phyloP scores from a whole-genome alignment of 2,113 vertebrate species.

The Ciconia maguari region DNA sequence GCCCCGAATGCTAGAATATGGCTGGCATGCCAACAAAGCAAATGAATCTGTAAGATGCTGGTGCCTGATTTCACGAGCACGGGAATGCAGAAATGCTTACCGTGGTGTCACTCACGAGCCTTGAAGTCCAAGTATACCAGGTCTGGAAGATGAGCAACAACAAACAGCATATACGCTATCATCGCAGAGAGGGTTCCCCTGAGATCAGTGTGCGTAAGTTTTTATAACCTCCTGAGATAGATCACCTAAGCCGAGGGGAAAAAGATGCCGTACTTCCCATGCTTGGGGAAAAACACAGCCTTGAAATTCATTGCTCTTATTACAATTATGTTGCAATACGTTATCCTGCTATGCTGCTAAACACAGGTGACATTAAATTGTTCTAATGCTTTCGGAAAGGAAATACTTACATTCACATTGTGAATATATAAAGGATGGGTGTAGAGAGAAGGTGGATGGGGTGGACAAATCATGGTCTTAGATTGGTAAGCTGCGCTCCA shows the following conservation, averaged over 20 bases:
- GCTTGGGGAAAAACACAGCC: neutral
- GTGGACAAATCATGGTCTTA: neutral
- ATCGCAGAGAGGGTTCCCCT: slow-evolving; percentile 81
- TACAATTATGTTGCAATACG: neutral
- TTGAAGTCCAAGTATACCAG: slow-evolving; percentile 85
- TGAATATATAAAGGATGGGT: neutral
- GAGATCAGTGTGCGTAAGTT: slow-evolving; percentile 76
- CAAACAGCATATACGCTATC: slow-evolving; percentile 73
- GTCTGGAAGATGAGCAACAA: slow-evolving; percentile 81
- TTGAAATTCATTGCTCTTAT: neutral
- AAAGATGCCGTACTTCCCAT: neutral
- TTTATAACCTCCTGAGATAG: slow-evolving; percentile 84
- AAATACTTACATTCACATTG: neutral
- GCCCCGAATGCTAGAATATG: neutral
- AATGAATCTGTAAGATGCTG: neutral
- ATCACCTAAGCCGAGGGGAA: slow-evolving; percentile 72
- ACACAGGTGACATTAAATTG: neutral
- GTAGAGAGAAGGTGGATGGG: neutral
- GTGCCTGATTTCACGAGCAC: neutral
- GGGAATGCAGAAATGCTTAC: slow-evolving; percentile 69
- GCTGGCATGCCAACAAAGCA: neutral
- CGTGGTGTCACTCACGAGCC: slow-evolving; percentile 68
- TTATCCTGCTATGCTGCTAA: neutral
- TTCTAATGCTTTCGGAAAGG: neutral
- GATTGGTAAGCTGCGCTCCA: neutral